Conservation (phyloP, 2,113 vertebrate genomes). For the Tragelaphus buxtoni region DNA sequence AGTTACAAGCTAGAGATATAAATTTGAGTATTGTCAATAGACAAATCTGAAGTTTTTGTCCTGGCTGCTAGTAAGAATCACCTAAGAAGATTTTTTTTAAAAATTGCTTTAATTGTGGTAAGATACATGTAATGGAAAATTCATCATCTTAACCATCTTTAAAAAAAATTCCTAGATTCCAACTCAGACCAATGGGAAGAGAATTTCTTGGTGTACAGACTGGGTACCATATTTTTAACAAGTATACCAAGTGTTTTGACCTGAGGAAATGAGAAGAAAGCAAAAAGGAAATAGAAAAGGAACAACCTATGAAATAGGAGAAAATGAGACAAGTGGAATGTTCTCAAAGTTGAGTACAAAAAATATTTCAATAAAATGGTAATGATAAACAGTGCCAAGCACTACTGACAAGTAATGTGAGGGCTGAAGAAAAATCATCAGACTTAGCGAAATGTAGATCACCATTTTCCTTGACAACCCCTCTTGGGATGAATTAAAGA, state of each 20-base stretch:
- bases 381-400: background rate
- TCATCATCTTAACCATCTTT: background rate
- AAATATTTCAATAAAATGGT: background rate
- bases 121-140: background rate
- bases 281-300: background rate
- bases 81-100: background rate
- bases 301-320: background rate
- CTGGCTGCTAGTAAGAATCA: background rate
- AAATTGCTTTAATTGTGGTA: background rate
- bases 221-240: background rate
- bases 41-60: background rate
- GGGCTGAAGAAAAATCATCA: background rate
- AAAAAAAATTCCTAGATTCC: background rate
- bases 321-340: background rate
- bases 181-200: background rate
- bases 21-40: background rate
- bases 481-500: background rate
- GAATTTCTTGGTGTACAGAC: background rate
- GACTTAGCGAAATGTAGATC: background rate
- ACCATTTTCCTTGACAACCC: background rate
- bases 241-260: background rate
- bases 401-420: background rate
- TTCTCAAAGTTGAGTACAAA: background rate
- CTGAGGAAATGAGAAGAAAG: background rate
- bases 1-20: background rate